Percentiles rank a stretch among this genome's conserved stretches.
Conservation (phyloP, 92 coral and sea anemone species). For the Chrysogorgia sp. region DNA sequence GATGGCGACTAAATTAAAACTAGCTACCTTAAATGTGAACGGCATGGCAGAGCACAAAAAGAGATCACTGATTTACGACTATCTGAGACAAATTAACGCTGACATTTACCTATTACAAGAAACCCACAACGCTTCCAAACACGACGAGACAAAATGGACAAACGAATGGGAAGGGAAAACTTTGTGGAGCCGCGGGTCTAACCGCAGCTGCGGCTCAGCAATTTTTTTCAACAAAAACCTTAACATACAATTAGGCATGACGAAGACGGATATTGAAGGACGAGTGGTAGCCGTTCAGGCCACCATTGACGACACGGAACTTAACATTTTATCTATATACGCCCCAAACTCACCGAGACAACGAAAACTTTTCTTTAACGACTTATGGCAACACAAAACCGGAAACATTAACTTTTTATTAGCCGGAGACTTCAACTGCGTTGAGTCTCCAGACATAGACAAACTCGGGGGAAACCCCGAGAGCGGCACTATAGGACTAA, state of each 20-base stretch:
- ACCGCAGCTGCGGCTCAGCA: constrained; percentile 29
- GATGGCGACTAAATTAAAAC: background rate
- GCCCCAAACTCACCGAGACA: constrained; percentile 53
- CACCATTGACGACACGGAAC: background rate
- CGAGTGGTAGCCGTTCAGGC: constrained; percentile 15
- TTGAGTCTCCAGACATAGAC: background rate
- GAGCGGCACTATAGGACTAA: background rate
- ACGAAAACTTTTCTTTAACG: background rate
- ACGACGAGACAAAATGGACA: constrained; percentile 4
- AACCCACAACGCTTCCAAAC: background rate
- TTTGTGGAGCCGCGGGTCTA: constrained; percentile 11
- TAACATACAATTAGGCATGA: background rate
- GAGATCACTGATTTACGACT: background rate
- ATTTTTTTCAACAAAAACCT: constrained; percentile 1
- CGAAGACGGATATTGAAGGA: constrained; percentile 6
- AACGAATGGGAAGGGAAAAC: constrained; percentile 33
- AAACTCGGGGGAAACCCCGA: constrained; percentile 24
- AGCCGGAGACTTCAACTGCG: constrained; percentile 58
- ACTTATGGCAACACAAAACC: background rate
- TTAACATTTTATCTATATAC: constrained; percentile 20
- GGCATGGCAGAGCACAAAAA: constrained; percentile 13
- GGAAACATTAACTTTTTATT: background rate
- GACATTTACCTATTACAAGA: constrained; percentile 34
- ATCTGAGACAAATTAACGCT: background rate
- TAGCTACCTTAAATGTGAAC: constrained; percentile 20